A percentile compares a stretch with the other conserved stretches of the same genome.
Conservation (phyloP, 2,888 invertebrate genomes). For the Lypha dubia region DNA sequence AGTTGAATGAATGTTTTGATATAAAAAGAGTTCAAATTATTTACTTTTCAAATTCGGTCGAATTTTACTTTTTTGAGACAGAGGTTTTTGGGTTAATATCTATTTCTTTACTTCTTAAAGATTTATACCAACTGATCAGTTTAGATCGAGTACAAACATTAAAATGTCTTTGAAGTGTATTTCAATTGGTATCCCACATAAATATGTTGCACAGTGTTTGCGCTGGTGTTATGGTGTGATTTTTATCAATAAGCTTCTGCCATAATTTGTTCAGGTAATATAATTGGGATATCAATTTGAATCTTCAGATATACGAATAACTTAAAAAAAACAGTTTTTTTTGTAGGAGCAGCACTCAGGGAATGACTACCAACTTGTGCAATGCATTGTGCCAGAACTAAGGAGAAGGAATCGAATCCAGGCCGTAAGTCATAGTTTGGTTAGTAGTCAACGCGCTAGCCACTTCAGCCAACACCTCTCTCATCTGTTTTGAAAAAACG, state of each 20-base stretch:
- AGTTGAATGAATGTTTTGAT: conserved; percentile 34
- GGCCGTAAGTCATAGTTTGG: no score
- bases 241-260: neutral
- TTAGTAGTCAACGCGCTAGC: no score
- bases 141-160: neutral
- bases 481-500: no score
- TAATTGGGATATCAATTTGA: no score
- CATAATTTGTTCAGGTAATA: no score
- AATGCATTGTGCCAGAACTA: no score
- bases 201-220: conserved; percentile 6
- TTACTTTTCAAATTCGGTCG: conserved; percentile 41
- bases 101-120: conserved; percentile 9
- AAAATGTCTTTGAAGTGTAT: conserved; percentile 28
- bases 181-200: neutral
- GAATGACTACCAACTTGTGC: no score
- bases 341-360: no score
- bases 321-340: no score
- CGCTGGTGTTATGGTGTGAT: conserved; percentile 1
- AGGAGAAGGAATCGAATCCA: no score
- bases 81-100: neutral
- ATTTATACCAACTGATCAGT: conserved; percentile 40
- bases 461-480: no score
- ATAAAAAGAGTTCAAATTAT: conserved; percentile 47
- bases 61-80: conserved; percentile 9
- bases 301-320: no score